Evolutionary conservation across 1,140 invertebrate genomes (phyloP).

Genomic region (Drepana arcuata): DNA sequence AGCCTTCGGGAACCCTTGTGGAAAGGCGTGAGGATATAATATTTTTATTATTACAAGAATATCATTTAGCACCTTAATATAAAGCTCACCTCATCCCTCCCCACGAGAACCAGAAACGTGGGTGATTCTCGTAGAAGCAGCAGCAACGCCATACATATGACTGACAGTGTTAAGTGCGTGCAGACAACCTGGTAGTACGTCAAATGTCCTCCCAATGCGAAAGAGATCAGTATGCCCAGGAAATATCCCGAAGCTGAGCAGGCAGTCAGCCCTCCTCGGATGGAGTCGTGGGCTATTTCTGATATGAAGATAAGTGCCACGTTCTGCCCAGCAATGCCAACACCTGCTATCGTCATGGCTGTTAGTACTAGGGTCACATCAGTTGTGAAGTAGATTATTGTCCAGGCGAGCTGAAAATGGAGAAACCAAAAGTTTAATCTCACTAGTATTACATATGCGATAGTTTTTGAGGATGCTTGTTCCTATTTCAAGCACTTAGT

Average conservation of each 20-base stretch:
- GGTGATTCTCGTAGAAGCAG: slow-evolving; percentile 46
- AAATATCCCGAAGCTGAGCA: slow-evolving; percentile 38
- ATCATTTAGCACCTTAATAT: not conserved
- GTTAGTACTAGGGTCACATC: slow-evolving; percentile 29
- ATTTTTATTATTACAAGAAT: slow-evolving; percentile 1
- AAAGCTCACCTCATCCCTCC: slow-evolving; percentile 38
- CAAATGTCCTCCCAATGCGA: slow-evolving; percentile 40
- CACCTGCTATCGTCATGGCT: slow-evolving; percentile 27
- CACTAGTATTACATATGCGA: no score
- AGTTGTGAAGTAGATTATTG: slow-evolving; percentile 30
- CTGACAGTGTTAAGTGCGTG: slow-evolving; percentile 29
- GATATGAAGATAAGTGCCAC: slow-evolving; percentile 46
- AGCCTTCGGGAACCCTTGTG: no score
- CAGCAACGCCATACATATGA: slow-evolving; percentile 33
- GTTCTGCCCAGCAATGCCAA: slow-evolving; percentile 41
- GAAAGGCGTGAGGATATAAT: no score
- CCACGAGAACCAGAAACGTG: slow-evolving; percentile 38
- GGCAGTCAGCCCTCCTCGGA: slow-evolving; percentile 43
- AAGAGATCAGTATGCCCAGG: slow-evolving; percentile 40
- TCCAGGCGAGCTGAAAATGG: slow-evolving; percentile 42
- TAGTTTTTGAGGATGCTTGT: no score
- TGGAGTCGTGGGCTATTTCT: slow-evolving; percentile 49
- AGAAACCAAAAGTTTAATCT: no score
- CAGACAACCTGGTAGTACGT: slow-evolving; percentile 36
- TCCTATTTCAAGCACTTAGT: no score